Evolutionary conservation across 1,140 invertebrate species (phyloP).

Genomic region (Drosophila rhopaloa): DNA sequence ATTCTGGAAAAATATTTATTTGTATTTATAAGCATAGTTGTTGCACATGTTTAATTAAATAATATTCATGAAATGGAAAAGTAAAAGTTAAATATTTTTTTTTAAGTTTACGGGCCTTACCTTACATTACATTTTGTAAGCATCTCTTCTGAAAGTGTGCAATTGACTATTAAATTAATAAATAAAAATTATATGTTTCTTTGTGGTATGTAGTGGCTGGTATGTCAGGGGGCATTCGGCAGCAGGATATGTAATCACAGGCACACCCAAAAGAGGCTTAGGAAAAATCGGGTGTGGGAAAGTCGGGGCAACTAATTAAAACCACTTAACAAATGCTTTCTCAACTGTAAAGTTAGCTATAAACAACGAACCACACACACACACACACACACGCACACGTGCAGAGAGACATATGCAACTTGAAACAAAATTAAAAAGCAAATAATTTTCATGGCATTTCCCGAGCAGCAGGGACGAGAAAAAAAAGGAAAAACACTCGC

Average conservation of each 20-base stretch:
- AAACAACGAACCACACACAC: constrained; percentile 58
- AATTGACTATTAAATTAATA: too few relatives aligned
- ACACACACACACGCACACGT: constrained; percentile 17
- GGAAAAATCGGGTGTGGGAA: constrained; percentile 7
- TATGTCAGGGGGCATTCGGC: neutral
- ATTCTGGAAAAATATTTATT: too few relatives aligned
- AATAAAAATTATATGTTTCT: too few relatives aligned
- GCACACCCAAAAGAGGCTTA: neutral
- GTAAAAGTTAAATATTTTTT: too few relatives aligned
- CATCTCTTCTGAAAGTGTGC: too few relatives aligned
- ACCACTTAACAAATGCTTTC: constrained; percentile 79
- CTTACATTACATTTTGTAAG: too few relatives aligned
- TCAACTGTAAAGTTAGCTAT: constrained; percentile 82
- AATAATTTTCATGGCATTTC: constrained; percentile 79
- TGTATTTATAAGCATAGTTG: too few relatives aligned
- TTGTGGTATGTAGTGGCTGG: too few relatives aligned
- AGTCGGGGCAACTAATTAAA: constrained; percentile 72
- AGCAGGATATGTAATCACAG: neutral
- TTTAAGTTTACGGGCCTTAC: too few relatives aligned
- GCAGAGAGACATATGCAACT: constrained; percentile 74
- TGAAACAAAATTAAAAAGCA: constrained; percentile 83
- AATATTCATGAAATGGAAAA: too few relatives aligned
- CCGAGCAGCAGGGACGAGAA: constrained; percentile 27
- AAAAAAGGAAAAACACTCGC: constrained; percentile 45
- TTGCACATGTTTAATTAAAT: too few relatives aligned